These are phyloP conservation scores for Paradoxurus hermaphroditus DNA, from an alignment of 2,113 vertebrate species.

Conservation along the genomic window DNA sequence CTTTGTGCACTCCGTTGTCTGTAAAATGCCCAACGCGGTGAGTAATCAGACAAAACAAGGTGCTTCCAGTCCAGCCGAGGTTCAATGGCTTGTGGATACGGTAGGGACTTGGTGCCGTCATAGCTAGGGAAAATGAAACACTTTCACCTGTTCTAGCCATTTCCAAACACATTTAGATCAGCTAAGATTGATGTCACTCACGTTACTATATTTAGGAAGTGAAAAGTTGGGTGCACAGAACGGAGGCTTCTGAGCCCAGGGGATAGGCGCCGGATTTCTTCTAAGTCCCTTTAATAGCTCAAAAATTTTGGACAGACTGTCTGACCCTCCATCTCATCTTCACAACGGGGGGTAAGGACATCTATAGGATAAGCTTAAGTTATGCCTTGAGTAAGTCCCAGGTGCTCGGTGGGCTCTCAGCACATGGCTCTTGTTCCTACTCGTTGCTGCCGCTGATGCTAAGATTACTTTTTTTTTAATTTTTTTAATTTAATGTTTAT, in stretches of 20 bases:
- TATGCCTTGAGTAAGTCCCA: background rate
- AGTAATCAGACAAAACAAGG: background rate
- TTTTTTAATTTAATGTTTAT: too few relatives aligned
- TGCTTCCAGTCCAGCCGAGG: background rate
- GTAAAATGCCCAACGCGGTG: background rate
- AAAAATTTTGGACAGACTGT: background rate
- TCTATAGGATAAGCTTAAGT: too few relatives aligned
- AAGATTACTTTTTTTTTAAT: background rate
- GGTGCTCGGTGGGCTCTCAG: background rate
- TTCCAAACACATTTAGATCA: background rate
- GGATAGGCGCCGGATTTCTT: background rate
- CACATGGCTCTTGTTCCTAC: fast-evolving
- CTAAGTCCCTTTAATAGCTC: background rate
- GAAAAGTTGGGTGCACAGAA: background rate
- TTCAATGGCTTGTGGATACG: background rate
- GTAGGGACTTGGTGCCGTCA: background rate
- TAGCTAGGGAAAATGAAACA: background rate
- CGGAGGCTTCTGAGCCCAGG: background rate
- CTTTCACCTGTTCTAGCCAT: background rate
- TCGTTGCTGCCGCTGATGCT: fast-evolving
- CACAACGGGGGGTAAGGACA: background rate
- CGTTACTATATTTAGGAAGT: background rate
- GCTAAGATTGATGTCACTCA: background rate
- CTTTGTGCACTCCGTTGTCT: background rate
- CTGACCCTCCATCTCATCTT: background rate